Percentiles rank a stretch among this genome's conserved stretches.
Conservation (phyloP, 2,113 vertebrate species). For the Leptocoma aspasia region DNA sequence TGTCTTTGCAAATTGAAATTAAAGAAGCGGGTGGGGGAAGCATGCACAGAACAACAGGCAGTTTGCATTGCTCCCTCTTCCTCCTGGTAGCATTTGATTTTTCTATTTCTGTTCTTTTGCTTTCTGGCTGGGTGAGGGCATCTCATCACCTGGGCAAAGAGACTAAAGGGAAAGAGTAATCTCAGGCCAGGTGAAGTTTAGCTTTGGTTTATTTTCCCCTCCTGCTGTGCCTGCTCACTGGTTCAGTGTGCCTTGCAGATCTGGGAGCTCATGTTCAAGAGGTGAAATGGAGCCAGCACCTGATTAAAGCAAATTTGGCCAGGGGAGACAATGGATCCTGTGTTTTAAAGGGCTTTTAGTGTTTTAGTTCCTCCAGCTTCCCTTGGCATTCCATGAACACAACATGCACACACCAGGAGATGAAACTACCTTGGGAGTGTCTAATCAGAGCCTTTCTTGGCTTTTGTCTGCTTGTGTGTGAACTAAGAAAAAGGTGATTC, state of each 20-base stretch:
- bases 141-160: background rate
- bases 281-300: background rate
- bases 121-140: background rate
- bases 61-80: background rate
- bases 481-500: background rate
- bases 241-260: background rate
- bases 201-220: background rate
- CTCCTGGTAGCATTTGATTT: background rate
- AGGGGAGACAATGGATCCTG: background rate
- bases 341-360: background rate
- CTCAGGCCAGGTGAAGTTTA: background rate
- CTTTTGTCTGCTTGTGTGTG: background rate
- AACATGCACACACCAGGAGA: background rate
- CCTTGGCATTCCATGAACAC: background rate
- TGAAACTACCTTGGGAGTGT: background rate
- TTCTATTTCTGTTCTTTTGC: background rate
- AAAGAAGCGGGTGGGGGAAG: background rate
- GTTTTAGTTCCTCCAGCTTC: background rate
- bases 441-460: background rate
- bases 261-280: background rate
- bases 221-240: background rate
- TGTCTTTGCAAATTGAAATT: conserved; percentile 68
- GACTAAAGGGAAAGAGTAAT: background rate
- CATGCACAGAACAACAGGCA: background rate
- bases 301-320: background rate